These are phyloP conservation scores for Pterois miles DNA, from an alignment of 2,797 vertebrate species.

Conservation along the genomic window DNA sequence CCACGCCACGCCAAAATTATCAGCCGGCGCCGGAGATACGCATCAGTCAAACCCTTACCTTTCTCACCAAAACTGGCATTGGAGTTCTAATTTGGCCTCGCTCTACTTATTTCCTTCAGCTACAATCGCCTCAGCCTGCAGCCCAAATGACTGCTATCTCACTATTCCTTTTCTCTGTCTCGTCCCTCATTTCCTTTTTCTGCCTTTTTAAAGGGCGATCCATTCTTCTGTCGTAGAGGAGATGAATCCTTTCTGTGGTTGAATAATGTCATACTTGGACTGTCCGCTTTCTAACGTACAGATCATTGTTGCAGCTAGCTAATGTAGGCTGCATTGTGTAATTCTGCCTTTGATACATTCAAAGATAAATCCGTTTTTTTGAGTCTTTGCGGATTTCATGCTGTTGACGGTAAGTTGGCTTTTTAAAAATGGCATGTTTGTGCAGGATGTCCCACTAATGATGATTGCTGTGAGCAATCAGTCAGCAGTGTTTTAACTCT, in stretches of 20 bases:
- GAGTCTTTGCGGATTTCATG: not conserved
- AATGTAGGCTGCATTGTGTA: not conserved
- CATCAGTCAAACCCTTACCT: slow-evolving; percentile 52
- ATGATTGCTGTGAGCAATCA: too few relatives aligned
- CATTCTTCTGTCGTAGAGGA: slow-evolving; percentile 19
- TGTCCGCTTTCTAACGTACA: slow-evolving; percentile 25
- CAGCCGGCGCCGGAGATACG: slow-evolving; percentile 4
- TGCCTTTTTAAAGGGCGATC: slow-evolving; percentile 43
- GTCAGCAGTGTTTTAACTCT: too few relatives aligned
- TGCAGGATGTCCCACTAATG: too few relatives aligned
- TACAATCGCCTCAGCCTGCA: slow-evolving; percentile 4
- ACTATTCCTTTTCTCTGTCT: slow-evolving; percentile 11
- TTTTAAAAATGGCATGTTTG: too few relatives aligned
- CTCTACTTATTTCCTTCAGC: slow-evolving; percentile 44
- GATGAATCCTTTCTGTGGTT: slow-evolving; percentile 28
- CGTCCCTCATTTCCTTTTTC: slow-evolving; percentile 41
- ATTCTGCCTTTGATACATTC: slow-evolving; percentile 21
- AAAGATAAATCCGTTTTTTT: slow-evolving; percentile 10
- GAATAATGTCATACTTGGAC: slow-evolving; percentile 36
- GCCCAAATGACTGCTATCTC: slow-evolving; percentile 31
- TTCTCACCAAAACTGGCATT: slow-evolving; percentile 30
- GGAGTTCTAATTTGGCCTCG: slow-evolving; percentile 45
- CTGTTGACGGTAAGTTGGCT: too few relatives aligned
- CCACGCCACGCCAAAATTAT: slow-evolving; percentile 24
- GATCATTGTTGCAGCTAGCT: slow-evolving; percentile 29